Evolutionary conservation across 2,888 invertebrate genomes (phyloP), one percentile per base, ranked within the genome.

Genomic region (Ecliptopera silaceata): DNA sequence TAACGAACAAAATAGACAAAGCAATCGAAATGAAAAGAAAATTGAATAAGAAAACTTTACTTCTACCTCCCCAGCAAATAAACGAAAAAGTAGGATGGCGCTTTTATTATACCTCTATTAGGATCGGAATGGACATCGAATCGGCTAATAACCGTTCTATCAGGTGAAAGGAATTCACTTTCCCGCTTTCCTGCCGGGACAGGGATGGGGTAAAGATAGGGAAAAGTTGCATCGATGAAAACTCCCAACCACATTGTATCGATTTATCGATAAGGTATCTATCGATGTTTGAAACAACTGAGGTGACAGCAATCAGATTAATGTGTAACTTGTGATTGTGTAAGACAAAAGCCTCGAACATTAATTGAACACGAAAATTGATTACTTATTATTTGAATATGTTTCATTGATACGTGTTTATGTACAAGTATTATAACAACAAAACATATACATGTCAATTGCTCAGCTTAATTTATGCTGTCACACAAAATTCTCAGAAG

Each of bases 61-160:
- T 83, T 81, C 81, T 81, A 84, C 83, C 84, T 84, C 82, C 77
- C 79, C 73, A 71, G 69, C 70, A 69, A 76, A 83, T 80, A 80
- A 82, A 84, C 72, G 84, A 78, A 84, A 84, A 82, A 83, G 84
- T 81, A 84, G 77, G 82, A 79, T 31, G 77, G 80, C 79, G 86
- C 80, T 88, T 88, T 90, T 90, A 90, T 90, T 90, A 82, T 77
- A 82, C 86, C 84, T 88, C 90, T 89, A 90, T 89, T 90, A 90
- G 87, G 88, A 85, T 78, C 82, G 86, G 82, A 87, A 88, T 87
- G 86, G 82, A 75, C 83, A 83, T 84, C 82, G 80, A 88, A 90
- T 90, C 86, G 90, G 87, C 89, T 89, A 90, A 89, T 90, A 90
- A 89, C 89, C 78, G 85, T 86, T 84, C 89, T 88, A 90, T 90